Percentiles rank a stretch among this genome's conserved stretches.
Evolutionary conservation across 1,140 invertebrate species (phyloP).

Genomic region (Pissodes strobi): DNA sequence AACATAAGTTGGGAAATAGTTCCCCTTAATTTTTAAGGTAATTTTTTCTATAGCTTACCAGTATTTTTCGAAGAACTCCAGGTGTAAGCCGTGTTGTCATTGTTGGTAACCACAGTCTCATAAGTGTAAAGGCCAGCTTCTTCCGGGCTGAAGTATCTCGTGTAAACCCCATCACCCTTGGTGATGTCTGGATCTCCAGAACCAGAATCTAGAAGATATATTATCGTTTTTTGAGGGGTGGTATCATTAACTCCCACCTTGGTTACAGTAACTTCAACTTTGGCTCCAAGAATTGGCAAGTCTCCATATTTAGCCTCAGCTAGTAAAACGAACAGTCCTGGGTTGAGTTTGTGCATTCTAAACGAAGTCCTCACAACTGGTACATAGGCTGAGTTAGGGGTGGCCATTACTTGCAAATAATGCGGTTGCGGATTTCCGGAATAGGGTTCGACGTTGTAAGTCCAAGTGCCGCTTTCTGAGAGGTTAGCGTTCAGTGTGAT

Average conservation of each 20-base stretch:
- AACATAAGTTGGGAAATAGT: too few relatives aligned
- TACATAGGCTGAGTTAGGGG: conserved; percentile 52
- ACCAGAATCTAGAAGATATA: conserved; percentile 65
- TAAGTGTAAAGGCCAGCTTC: conserved; percentile 60
- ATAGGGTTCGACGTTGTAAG: conserved; percentile 62
- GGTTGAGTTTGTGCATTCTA: conserved; percentile 52
- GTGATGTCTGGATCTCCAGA: conserved; percentile 69
- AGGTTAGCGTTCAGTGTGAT: conserved; percentile 59
- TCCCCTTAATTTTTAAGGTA: too few relatives aligned
- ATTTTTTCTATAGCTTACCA: too few relatives aligned
- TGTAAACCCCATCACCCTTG: conserved; percentile 69
- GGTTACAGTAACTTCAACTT: conserved; percentile 59
- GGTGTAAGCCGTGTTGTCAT: conserved; percentile 60
- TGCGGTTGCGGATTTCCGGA: conserved; percentile 63
- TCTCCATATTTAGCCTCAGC: conserved; percentile 61
- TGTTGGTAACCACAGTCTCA: conserved; percentile 57
- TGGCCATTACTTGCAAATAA: conserved; percentile 61
- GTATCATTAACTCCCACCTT: conserved; percentile 55
- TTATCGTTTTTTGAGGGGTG: conserved; percentile 54
- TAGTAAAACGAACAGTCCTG: conserved; percentile 57
- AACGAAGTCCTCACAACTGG: conserved; percentile 55
- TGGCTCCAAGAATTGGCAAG: conserved; percentile 59
- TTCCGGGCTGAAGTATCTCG: conserved; percentile 63
- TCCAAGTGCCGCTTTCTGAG: conserved; percentile 63
- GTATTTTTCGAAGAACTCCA: conserved; percentile 45